Evolutionary conservation across 2,888 invertebrate genomes (phyloP), one percentile per base, ranked within the genome.

Genomic region (Arrhopalites spinosus): DNA sequence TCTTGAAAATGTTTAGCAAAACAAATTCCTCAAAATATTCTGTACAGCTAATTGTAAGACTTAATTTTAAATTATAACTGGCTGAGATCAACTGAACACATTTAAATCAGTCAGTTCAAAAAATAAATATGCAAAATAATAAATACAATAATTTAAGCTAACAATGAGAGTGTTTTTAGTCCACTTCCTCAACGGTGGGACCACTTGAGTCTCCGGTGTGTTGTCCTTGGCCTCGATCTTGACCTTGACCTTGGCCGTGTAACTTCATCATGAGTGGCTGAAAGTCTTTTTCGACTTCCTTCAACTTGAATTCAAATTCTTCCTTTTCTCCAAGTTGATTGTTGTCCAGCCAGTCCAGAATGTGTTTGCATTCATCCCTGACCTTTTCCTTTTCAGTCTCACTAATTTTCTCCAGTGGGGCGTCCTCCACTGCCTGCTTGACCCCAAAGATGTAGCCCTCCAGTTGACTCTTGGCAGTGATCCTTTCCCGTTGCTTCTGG

Each of bases 231-330:
- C 87, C 84, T 74, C 83, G 81, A 63, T 86, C 82, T 80, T 87
- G 81, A 61, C 84, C 82, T 82, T 84, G 83, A 2, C 86, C 87
- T 0, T 88, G 88, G 69, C 90, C 91, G 82, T 93, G 93, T n/a
- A 94, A 86, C 84, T 93, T 94, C 85, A 92, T 89, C 91, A 95
- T 94, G 61, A 93, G 88, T 0, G 94, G 93, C 70, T 90, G 89
- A 84, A 5, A 50, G 2, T 50, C 50, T 23, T 88, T 88, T 84
- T 94, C 93, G 25, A 92, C 87, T 70, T 92, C 90, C 84, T 92
- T 91, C 82, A 94, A 86, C 83, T 91, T 92, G 81, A 91, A 89
- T 71, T 94, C 93, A 81, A 91, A 90, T 81, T 94, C 94, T 11
- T 90, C 90, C 83, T 91, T 91, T 71, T 92, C 91, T 7, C 94